phyloP scores from a whole-genome alignment of 2,888 invertebrate species.

The Chymomyza fuscimana region DNA sequence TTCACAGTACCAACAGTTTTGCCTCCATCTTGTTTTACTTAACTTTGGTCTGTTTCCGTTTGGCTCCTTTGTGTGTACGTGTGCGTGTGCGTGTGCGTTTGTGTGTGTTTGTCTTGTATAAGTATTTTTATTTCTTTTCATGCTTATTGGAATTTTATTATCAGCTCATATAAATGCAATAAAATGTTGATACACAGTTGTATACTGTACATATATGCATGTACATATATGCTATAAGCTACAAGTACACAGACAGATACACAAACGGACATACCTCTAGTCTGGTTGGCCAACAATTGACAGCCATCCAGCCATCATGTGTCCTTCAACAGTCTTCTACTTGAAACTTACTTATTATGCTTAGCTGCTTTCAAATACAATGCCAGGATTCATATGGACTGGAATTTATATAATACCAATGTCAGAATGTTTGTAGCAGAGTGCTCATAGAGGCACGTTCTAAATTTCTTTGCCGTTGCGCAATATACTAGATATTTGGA shows the following conservation, averaged over 20 bases:
- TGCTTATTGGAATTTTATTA: slow-evolving; percentile 73
- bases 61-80: not conserved
- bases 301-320: too few species aligned
- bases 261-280: slow-evolving; percentile 7
- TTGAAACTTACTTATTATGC: too few species aligned
- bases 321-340: too few species aligned
- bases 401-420: too few species aligned
- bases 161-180: slow-evolving; percentile 72
- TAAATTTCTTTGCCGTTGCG: too few species aligned
- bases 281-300: too few species aligned
- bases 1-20: not conserved
- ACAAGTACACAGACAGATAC: slow-evolving; percentile 2
- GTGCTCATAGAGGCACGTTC: too few species aligned
- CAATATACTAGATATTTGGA: too few species aligned
- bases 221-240: not conserved
- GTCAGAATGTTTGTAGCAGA: too few species aligned
- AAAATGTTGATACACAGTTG: slow-evolving; percentile 51
- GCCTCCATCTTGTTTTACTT: not conserved
- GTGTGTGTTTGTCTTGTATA: slow-evolving; percentile 50
- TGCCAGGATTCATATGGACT: too few species aligned
- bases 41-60: slow-evolving; percentile 35
- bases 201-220: not conserved
- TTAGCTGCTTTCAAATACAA: too few species aligned
- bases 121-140: slow-evolving; percentile 68
- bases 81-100: slow-evolving; percentile 5